These are phyloP conservation scores for Cenopis cana DNA, from an alignment of 2,888 invertebrate species.

Conservation along the genomic window DNA sequence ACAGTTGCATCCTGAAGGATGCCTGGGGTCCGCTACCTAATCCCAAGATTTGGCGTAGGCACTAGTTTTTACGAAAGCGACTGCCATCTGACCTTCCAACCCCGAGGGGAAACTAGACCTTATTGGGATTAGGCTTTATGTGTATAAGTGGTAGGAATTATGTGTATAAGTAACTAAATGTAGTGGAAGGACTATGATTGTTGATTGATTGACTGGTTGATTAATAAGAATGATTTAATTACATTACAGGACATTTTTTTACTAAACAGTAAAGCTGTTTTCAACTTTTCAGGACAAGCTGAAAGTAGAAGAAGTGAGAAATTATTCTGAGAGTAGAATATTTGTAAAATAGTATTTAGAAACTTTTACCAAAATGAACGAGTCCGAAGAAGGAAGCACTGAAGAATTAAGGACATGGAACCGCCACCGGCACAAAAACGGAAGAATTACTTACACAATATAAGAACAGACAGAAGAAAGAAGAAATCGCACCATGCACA, in stretches of 20 bases:
- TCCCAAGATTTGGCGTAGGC: no score
- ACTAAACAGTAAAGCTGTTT: neutral
- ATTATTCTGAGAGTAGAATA: no score
- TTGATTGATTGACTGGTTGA: neutral
- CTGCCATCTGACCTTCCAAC: no score
- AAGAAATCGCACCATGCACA: conserved; percentile 82
- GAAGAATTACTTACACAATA: conserved; percentile 29
- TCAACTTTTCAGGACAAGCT: no score
- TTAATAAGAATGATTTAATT: neutral
- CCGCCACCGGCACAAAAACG: conserved; percentile 18
- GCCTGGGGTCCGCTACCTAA: no score
- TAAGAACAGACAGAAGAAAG: conserved; percentile 47
- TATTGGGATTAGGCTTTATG: no score
- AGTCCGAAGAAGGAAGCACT: neutral
- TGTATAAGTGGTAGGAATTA: neutral
- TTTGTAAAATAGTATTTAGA: no score
- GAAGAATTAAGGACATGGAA: neutral
- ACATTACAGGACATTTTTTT: neutral
- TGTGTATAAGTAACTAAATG: neutral
- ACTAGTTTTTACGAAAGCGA: no score
- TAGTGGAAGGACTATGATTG: neutral
- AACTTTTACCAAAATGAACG: neutral
- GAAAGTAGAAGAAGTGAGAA: no score
- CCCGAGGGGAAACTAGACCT: no score
- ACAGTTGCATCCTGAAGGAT: no score